Evolutionary conservation across 2,888 invertebrate genomes (phyloP).

Genomic region (Hypsopygia costalis): DNA sequence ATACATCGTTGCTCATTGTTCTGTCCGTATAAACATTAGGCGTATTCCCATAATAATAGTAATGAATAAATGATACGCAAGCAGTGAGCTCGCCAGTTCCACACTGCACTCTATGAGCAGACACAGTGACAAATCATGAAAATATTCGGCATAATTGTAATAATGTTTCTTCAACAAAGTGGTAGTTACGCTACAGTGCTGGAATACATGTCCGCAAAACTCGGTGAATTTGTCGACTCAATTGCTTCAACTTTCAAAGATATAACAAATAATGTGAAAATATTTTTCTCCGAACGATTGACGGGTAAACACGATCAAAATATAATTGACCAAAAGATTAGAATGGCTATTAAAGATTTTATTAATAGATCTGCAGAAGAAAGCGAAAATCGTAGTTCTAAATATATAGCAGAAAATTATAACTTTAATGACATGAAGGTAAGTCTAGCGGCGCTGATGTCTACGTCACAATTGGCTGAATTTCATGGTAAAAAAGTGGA

Average conservation of each 20-base stretch:
- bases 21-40: background rate
- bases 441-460: slow-evolving; percentile 39
- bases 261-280: slow-evolving; percentile 23
- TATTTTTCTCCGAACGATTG: slow-evolving; percentile 13
- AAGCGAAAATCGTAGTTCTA: too few species aligned
- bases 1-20: slow-evolving; percentile 2
- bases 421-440: slow-evolving; percentile 16
- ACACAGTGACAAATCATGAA: slow-evolving; percentile 19
- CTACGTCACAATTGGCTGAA: slow-evolving; percentile 44
- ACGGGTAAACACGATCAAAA: background rate
- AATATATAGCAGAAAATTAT: too few species aligned
- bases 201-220: slow-evolving; percentile 24
- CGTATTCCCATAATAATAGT: too few species aligned
- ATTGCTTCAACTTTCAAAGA: slow-evolving; percentile 23
- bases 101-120: background rate
- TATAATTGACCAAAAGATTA: too few species aligned
- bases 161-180: slow-evolving; percentile 9
- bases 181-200: slow-evolving; percentile 28
- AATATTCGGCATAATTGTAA: slow-evolving; percentile 15
- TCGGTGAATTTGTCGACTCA: slow-evolving; percentile 25
- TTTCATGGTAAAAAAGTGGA: slow-evolving; percentile 49
- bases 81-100: background rate
- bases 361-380: too few species aligned
- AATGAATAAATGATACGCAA: too few species aligned
- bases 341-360: too few species aligned